Base-by-base conservation (phyloP, 2,888 invertebrate species). In the Agrotis exclamationis region DNA sequence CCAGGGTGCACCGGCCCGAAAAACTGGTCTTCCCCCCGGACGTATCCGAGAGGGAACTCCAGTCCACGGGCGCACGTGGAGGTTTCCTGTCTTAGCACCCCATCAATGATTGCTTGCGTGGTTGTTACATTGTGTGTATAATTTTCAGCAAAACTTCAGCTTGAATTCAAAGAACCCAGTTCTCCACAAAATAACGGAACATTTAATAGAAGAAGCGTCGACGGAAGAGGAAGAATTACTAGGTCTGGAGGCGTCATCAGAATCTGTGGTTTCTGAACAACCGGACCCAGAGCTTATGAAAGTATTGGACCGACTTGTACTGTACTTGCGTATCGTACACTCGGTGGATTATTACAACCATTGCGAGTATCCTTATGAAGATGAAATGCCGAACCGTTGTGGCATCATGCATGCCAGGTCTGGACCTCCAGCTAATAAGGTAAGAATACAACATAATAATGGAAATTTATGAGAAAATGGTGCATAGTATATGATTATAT, bases 281-380 rank as follows among this genome's bases (percentile, higher is more conserved):
- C 82, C 88, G 0, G 96, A 96, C 44, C 96, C 96, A 0, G 95
- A 95, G 54, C 86, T 96, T 48, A 86, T 98, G 74, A 96, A 97
- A 76, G 99, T 98, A 71, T 87, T 97, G 64, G 98, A 98, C 88
- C 97, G 98, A 60, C 97, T 99, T 74, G 97, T 99, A 63, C 93
- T 99, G 63, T 99, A 99, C 92, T 96, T 99, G 87, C 97, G 99
- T 62, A 97, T 99, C 58, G 99, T 99, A 0, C 99, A 99, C 93
- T 99, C 99, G 0, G 98, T 99, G 65, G 99, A 99, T 93, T 99
- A 99, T 93, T 99, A 99, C 95, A 99, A 99, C 95, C 99, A 99
- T 90, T 99, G 99, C 90, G 99, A 99, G 91, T 99, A 99, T 94
- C 99, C 99, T 0, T 99, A 99, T 88, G 99, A 99, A 93, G 99